Evolutionary conservation across 2,888 invertebrate species (phyloP), one percentile per base, ranked within the genome.

Genomic region (Fragum sueziense): DNA sequence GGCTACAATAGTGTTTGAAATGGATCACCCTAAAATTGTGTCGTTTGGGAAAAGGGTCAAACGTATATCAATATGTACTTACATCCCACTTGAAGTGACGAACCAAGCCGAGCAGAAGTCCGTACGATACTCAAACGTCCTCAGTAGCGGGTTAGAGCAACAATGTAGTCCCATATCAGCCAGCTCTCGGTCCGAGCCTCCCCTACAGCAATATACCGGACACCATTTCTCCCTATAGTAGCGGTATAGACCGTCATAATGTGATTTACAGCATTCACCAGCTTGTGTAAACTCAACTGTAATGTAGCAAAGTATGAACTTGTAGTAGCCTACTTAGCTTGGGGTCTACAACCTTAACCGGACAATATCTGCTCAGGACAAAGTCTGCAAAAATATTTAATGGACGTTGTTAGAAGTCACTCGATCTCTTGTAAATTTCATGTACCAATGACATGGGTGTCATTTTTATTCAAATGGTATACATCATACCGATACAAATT

Each of bases 61-160:
- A 11, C 6, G 52, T 20, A 52, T 52, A 52, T 6, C 27, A 27
- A 27, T 59, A 59, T 62, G 9, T 65, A 65, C 65, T 37, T 34
- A 65, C 65, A 65, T 22, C 9, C 65, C 65, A 25, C 47, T 41
- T 14, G 65, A 65, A 9, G 65, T 65, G 1, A 65, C 33, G 41
- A 65, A 65, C 65, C 65, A 65, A 11, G 65, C 65, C 20, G 41
- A 41, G n/a, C 65, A 65, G 37, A 65, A 65, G 17, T 65, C 65
- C 9, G 41, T 65, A 22, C 65, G 14, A 25, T 65, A 65, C 14
- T 65, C 65, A 27, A 41, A 37, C 20, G 65, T 65, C 14, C 65
- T n/a, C 1, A 65, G 37, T 9, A 65, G 25, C 6, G 65, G 65
- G 27, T 65, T 41, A 22, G 65, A 41, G 41, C 65, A 65, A 20